Percentiles rank a stretch among this genome's conserved stretches.
Conservation (phyloP, 2,888 invertebrate genomes). For the Chrysolina haemoptera region DNA sequence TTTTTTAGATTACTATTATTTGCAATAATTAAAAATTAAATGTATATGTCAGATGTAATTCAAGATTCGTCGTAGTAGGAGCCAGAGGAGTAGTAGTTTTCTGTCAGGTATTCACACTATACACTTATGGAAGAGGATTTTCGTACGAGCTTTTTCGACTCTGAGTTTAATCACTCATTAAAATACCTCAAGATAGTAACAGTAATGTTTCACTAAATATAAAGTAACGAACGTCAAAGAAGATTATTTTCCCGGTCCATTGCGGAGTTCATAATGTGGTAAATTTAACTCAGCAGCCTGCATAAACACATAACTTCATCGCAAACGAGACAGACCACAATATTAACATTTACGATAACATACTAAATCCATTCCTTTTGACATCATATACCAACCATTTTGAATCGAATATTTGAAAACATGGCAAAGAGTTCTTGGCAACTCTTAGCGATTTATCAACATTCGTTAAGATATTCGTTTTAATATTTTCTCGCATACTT, state of each 20-base stretch:
- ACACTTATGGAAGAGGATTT: too few species aligned
- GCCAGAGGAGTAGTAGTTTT: too few species aligned
- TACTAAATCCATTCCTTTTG: slow-evolving; percentile 45
- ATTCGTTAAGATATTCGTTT: slow-evolving; percentile 34
- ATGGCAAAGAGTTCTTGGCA: slow-evolving; percentile 49
- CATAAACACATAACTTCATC: slow-evolving; percentile 53
- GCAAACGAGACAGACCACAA: slow-evolving; percentile 49
- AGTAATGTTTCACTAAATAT: slow-evolving; percentile 7
- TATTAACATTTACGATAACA: slow-evolving; percentile 50
- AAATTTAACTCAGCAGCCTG: slow-evolving; percentile 50
- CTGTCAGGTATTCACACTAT: too few species aligned
- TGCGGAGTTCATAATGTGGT: slow-evolving; percentile 48
- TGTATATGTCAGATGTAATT: too few species aligned
- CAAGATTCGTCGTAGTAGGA: too few species aligned
- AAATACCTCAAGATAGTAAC: slow-evolving; percentile 11
- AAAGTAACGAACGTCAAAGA: slow-evolving; percentile 9
- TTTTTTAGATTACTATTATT: too few species aligned
- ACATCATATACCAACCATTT: slow-evolving; percentile 36
- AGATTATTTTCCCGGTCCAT: slow-evolving; percentile 18
- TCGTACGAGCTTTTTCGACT: background rate
- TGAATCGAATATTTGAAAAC: slow-evolving; percentile 48
- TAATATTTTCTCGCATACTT: slow-evolving; percentile 1
- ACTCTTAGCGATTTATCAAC: slow-evolving; percentile 42
- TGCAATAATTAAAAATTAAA: too few species aligned
- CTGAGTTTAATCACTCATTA: background rate